These are phyloP conservation scores for Paracentrotus lividus DNA, from an alignment of 53 echinoderm and acorn worm genomes.

Conservation along the genomic window DNA sequence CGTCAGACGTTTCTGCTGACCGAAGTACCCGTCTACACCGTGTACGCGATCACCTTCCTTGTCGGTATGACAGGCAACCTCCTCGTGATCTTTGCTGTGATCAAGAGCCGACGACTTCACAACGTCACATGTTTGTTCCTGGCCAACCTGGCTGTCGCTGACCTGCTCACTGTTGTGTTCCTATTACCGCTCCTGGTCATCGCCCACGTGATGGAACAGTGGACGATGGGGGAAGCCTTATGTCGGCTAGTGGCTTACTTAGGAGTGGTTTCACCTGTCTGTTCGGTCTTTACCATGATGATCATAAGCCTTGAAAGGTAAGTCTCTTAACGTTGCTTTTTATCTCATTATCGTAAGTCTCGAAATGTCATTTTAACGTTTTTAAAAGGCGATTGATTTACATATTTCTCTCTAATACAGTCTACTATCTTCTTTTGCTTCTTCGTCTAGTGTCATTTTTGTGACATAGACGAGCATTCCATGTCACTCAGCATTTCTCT, in stretches of 20 bases:
- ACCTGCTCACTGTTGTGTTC: constrained; percentile 76
- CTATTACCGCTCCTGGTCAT: constrained; percentile 74
- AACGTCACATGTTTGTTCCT: constrained; percentile 81
- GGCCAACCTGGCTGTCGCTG: constrained; percentile 84
- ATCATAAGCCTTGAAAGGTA: constrained; percentile 87
- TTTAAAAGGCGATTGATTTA: too few species aligned
- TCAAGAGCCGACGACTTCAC: constrained; percentile 78
- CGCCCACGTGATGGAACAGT: constrained; percentile 62
- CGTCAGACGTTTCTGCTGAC: not conserved
- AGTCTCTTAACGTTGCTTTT: not conserved
- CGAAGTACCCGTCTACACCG: constrained; percentile 59
- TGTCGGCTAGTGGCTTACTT: constrained; percentile 75
- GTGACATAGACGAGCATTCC: too few species aligned
- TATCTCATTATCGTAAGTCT: not conserved
- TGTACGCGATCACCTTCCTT: constrained; percentile 75
- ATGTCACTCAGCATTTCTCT: too few species aligned
- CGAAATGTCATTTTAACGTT: too few species aligned
- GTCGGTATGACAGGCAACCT: constrained; percentile 80
- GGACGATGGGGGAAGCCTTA: constrained; percentile 73
- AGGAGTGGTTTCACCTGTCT: constrained; percentile 74
- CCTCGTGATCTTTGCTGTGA: constrained; percentile 86
- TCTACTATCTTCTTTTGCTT: too few species aligned
- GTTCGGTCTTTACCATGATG: constrained; percentile 83
- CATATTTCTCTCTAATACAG: too few species aligned
- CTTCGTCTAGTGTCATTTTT: too few species aligned